Conservation (phyloP, 2,888 invertebrate species). For the Torymus texanus region DNA sequence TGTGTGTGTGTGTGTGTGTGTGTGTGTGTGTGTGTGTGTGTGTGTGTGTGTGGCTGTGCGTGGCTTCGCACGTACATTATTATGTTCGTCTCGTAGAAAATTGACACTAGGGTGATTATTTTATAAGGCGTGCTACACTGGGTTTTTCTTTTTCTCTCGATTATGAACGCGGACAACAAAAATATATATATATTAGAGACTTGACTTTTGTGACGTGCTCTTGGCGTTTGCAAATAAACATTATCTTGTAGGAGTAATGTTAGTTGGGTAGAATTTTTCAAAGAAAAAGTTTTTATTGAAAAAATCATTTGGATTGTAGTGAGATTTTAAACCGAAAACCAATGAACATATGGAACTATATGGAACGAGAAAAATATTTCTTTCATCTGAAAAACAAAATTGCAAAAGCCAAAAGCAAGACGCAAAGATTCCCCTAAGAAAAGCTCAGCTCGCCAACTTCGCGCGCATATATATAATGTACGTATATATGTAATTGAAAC, state of each 20-base stretch:
- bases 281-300: no score
- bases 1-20: not conserved
- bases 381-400: conserved; percentile 7
- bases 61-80: conserved; percentile 40
- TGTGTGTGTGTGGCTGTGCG: conserved; percentile 15
- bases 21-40: no score
- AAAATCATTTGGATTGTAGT: no score
- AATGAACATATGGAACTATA: no score
- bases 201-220: conserved; percentile 37
- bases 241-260: no score
- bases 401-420: conserved; percentile 10
- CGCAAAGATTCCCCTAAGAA: conserved; percentile 17
- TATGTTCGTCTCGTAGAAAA: conserved; percentile 68
- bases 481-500: conserved; percentile 30
- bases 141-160: conserved; percentile 48
- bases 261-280: no score
- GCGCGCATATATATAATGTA: conserved; percentile 47
- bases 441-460: conserved; percentile 39
- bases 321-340: no score
- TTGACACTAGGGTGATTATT: conserved; percentile 71
- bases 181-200: conserved; percentile 52
- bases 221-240: not conserved
- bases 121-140: conserved; percentile 70
- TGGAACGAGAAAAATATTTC: no score
- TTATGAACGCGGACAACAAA: conserved; percentile 59